These are phyloP conservation scores for Chrysogorgia sp. DNA, from an alignment of 92 coral and sea anemone species.

Conservation along the genomic window DNA sequence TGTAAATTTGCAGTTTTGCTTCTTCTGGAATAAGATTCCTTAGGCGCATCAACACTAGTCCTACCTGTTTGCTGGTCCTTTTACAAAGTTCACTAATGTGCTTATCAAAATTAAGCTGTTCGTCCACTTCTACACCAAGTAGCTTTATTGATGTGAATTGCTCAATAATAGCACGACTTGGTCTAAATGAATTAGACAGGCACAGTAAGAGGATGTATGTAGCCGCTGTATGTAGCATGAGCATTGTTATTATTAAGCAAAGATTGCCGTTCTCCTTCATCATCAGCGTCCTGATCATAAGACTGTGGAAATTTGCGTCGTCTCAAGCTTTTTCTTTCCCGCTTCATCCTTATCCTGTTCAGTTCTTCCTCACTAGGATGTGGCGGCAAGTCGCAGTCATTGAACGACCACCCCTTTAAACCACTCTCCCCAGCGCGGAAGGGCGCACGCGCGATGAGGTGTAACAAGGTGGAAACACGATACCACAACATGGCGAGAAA, in stretches of 20 bases:
- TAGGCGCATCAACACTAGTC: no score
- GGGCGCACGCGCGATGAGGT: slow-evolving; percentile 93
- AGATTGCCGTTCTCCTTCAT: slow-evolving; percentile 5
- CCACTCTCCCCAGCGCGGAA: slow-evolving; percentile 80
- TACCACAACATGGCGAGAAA: slow-evolving; percentile 86
- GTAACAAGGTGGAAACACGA: slow-evolving; percentile 74
- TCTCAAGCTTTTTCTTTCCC: slow-evolving; percentile 24
- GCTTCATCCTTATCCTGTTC: slow-evolving; percentile 61
- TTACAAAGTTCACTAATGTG: no score
- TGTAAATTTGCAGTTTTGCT: no score
- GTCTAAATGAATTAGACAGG: slow-evolving; percentile 17
- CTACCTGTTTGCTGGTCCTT: no score
- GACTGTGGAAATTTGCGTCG: background rate
- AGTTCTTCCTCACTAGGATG: slow-evolving; percentile 69
- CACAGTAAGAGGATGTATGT: no score
- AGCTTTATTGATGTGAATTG: no score
- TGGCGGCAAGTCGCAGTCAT: slow-evolving; percentile 64
- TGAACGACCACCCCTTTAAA: slow-evolving; percentile 72
- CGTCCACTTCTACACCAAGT: no score
- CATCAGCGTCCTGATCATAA: background rate
- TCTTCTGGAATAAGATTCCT: no score
- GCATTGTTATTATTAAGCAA: background rate
- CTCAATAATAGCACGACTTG: no score
- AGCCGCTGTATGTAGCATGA: slow-evolving; percentile 1
- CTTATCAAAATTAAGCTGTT: no score